These are phyloP conservation scores for Drosophila formosana DNA, from an alignment of 2,888 invertebrate species.

Conservation along the genomic window DNA sequence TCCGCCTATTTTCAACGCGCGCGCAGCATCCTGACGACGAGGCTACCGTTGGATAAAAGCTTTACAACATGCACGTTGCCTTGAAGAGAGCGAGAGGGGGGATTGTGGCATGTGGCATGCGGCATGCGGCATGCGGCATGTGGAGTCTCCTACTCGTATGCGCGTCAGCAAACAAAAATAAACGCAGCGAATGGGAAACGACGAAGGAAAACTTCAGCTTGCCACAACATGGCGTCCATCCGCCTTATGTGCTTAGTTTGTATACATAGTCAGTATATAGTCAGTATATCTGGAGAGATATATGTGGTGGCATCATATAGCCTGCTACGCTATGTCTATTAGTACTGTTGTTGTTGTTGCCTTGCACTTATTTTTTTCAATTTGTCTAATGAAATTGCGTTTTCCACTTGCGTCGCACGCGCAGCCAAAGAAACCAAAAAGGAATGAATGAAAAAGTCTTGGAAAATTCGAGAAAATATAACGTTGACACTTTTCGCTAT, in stretches of 20 bases:
- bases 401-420: constrained; percentile 70
- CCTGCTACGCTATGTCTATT: constrained; percentile 36
- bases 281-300: constrained; percentile 11
- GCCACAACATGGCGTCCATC: constrained; percentile 73
- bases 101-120: neutral
- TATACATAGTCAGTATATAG: constrained; percentile 15
- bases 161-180: constrained; percentile 62
- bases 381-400: constrained; percentile 84
- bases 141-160: constrained; percentile 60
- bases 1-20: constrained; percentile 85
- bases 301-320: constrained; percentile 39
- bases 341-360: constrained; percentile 46
- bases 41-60: constrained; percentile 37
- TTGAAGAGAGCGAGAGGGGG: neutral
- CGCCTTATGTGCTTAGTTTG: constrained; percentile 36
- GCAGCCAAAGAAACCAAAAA: constrained; percentile 19
- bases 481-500: constrained; percentile 74
- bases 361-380: constrained; percentile 82
- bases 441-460: constrained; percentile 62
- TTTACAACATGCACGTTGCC: constrained; percentile 44
- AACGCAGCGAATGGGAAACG: constrained; percentile 71
- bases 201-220: constrained; percentile 54
- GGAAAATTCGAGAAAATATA: constrained; percentile 76
- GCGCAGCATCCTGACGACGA: constrained; percentile 81
- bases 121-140: neutral